Percentiles rank a stretch among this genome's conserved stretches.
Conservation (phyloP, 2,888 invertebrate species). For the Cheilosia soror region DNA sequence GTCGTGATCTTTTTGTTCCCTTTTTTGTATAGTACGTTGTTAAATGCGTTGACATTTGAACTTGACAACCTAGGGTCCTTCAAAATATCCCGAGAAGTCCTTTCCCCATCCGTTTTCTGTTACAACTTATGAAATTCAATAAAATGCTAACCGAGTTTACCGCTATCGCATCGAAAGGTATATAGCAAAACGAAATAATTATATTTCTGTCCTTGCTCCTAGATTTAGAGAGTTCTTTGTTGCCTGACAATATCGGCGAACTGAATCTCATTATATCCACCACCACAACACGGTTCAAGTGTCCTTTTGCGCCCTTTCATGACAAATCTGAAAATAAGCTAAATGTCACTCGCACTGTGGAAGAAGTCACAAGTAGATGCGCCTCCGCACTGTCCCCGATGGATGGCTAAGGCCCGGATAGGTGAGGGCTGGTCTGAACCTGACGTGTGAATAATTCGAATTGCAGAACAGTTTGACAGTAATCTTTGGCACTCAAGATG, state of each 20-base stretch:
- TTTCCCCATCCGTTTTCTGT: slow-evolving; percentile 15
- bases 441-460: slow-evolving; percentile 75
- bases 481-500: slow-evolving; percentile 75
- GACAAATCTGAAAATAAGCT: slow-evolving; percentile 72
- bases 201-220: slow-evolving; percentile 49
- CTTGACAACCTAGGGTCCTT: slow-evolving; percentile 66
- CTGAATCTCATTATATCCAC: slow-evolving; percentile 54
- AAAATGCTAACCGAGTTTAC: slow-evolving; percentile 22
- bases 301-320: slow-evolving; percentile 62
- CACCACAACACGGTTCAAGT: slow-evolving; percentile 49
- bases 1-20: slow-evolving; percentile 42
- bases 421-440: slow-evolving; percentile 45
- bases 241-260: slow-evolving; percentile 13
- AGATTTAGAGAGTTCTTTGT: slow-evolving; percentile 9
- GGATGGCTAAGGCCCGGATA: slow-evolving; percentile 25
- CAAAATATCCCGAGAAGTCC: slow-evolving; percentile 34
- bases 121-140: slow-evolving; percentile 50
- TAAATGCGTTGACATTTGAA: slow-evolving; percentile 73
- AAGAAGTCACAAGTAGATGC: slow-evolving; percentile 22
- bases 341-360: slow-evolving; percentile 63
- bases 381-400: slow-evolving; percentile 48
- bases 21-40: slow-evolving; percentile 29
- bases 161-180: slow-evolving; percentile 28
- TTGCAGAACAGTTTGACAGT: slow-evolving; percentile 75
- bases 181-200: slow-evolving; percentile 50